phyloP scores from a whole-genome alignment of 2,888 invertebrate genomes.

The Ochropleura plecta region DNA sequence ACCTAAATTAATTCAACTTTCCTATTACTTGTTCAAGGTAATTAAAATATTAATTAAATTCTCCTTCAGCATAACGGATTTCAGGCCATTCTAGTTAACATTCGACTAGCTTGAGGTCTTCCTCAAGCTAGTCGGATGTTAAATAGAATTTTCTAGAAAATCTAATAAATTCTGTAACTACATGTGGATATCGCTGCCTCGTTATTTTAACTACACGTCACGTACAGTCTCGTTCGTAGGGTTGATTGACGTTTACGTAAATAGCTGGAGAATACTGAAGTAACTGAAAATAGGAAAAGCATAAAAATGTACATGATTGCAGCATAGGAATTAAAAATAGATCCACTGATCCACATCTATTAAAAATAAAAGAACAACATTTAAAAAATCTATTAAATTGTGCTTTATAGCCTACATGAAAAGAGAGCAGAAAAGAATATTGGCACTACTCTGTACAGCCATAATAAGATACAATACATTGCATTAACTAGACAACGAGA shows the following conservation, averaged over 20 bases:
- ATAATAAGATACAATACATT: not conserved
- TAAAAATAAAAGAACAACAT: no score
- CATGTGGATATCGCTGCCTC: constrained; percentile 31
- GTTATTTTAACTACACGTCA: constrained; percentile 56
- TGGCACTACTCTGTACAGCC: not conserved
- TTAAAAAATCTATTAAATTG: no score
- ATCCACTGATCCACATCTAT: no score
- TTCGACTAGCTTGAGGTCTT: constrained; percentile 20
- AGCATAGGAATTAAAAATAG: no score
- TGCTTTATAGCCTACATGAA: no score
- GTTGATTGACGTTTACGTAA: constrained; percentile 35
- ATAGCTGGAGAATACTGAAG: constrained; percentile 1
- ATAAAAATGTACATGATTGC: not conserved
- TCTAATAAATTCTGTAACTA: constrained; percentile 7
- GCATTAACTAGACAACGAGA: not conserved
- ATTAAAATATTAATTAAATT: constrained; percentile 64
- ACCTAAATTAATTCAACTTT: constrained; percentile 57
- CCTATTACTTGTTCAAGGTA: constrained; percentile 51
- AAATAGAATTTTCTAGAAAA: constrained; percentile 22
- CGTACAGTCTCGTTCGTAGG: constrained; percentile 31
- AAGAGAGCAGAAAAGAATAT: not conserved
- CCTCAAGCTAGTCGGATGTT: no score
- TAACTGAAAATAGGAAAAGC: not conserved
- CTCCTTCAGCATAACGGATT: constrained; percentile 55
- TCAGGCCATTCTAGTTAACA: constrained; percentile 48